A percentile compares a stretch with the other conserved stretches of the same genome.
These are phyloP conservation scores for Polylopha cassiicola DNA, from an alignment of 2,888 invertebrate genomes.

Conservation along the genomic window DNA sequence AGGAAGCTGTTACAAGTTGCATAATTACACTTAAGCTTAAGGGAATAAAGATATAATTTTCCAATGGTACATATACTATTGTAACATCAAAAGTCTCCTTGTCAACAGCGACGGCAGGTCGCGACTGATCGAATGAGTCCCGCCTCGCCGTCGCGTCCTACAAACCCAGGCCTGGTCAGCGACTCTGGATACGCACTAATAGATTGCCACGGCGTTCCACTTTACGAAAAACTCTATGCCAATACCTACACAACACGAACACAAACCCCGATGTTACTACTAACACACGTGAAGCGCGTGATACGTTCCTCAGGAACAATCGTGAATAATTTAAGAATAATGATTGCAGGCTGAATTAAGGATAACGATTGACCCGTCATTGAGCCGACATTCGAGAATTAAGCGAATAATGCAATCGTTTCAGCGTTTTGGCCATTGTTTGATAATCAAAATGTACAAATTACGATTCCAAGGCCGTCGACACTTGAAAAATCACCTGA, in stretches of 20 bases:
- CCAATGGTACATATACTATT: no score
- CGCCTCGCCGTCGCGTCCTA: constrained; percentile 32
- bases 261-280: no score
- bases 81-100: no score
- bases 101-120: constrained; percentile 45
- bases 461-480: constrained; percentile 16
- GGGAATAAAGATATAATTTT: no score
- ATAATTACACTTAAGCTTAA: no score
- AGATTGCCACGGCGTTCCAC: constrained; percentile 15
- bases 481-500: constrained; percentile 22
- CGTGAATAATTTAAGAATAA: constrained; percentile 16
- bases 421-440: constrained; percentile 15
- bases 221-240: constrained; percentile 13
- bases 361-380: constrained; percentile 3
- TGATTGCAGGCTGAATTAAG: constrained; percentile 3
- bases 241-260: constrained; percentile 4
- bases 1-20: no score
- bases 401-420: background rate
- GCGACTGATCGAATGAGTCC: constrained; percentile 40
- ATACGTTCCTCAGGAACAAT: constrained; percentile 9
- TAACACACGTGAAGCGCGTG: constrained; percentile 9
- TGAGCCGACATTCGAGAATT: constrained; percentile 7
- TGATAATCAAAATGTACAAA: constrained; percentile 21
- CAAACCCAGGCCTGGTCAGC: constrained; percentile 16
- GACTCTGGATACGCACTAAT: constrained; percentile 19